These are phyloP conservation scores for Dryadula phaetusa DNA, from an alignment of 2,888 invertebrate genomes.

Conservation along the genomic window DNA sequence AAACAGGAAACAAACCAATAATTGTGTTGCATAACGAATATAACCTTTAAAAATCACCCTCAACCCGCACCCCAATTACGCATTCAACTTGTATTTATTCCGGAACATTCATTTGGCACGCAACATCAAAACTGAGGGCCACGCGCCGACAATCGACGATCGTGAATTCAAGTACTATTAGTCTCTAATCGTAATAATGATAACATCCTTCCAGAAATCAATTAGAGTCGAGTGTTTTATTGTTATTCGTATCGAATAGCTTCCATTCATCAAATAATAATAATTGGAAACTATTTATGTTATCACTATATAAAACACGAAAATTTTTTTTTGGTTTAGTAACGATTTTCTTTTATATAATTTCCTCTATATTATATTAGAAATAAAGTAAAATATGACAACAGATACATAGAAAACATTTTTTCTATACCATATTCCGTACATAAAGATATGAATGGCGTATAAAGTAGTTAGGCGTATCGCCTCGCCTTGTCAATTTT, in stretches of 20 bases:
- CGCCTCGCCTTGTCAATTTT: no score
- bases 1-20: slow-evolving; percentile 13
- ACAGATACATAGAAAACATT: no score
- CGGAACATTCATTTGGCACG: slow-evolving; percentile 64
- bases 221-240: slow-evolving; percentile 15
- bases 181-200: slow-evolving; percentile 43
- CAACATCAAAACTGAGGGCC: slow-evolving; percentile 64
- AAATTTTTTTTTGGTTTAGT: no score
- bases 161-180: slow-evolving; percentile 42
- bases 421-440: no score
- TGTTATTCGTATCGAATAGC: not conserved
- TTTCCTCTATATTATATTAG: no score
- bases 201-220: slow-evolving; percentile 26
- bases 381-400: no score
- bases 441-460: no score
- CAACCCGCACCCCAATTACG: slow-evolving; percentile 35
- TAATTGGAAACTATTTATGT: not conserved
- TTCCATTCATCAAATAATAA: not conserved
- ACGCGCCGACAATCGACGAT: slow-evolving; percentile 47
- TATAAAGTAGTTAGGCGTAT: no score
- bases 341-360: no score
- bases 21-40: slow-evolving; percentile 12
- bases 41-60: slow-evolving; percentile 1
- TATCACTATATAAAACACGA: no score
- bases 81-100: slow-evolving; percentile 47